Conservation (phyloP, 2,113 vertebrate genomes). For the Hippoglossus stenolepis region DNA sequence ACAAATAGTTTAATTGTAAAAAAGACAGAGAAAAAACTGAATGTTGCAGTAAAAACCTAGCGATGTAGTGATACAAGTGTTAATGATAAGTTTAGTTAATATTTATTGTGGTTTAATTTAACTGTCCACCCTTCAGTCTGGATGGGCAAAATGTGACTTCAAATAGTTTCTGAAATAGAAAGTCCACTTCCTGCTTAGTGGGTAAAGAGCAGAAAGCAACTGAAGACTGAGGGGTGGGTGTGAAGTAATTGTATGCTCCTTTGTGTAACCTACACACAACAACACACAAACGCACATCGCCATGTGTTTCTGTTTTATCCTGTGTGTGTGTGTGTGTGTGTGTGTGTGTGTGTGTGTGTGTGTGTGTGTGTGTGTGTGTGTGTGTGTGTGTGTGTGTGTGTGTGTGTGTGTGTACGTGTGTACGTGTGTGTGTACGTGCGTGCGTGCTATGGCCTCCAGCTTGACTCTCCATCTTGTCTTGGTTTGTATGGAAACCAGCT, state of each 20-base stretch:
- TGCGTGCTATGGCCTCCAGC: slow-evolving; percentile 48
- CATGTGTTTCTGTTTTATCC: slow-evolving; percentile 87
- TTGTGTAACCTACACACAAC: slow-evolving; percentile 24
- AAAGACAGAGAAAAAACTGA: no score
- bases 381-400: slow-evolving; percentile 22
- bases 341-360: slow-evolving; percentile 20
- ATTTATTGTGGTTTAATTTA: no score
- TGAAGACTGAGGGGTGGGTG: slow-evolving; percentile 28
- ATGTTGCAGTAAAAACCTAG: no score
- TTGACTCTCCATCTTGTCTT: slow-evolving; percentile 34
- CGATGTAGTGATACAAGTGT: no score
- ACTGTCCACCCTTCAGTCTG: no score
- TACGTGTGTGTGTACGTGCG: slow-evolving; percentile 11
- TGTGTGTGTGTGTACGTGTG: neutral
- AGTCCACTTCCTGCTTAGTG: neutral
- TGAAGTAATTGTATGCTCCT: slow-evolving; percentile 49
- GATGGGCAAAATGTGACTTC: no score
- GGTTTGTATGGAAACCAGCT: slow-evolving; percentile 80
- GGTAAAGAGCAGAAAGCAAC: slow-evolving; percentile 8
- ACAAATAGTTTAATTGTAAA: no score
- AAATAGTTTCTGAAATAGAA: no score
- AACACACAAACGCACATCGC: slow-evolving; percentile 16
- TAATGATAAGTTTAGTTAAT: no score
- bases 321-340: slow-evolving; percentile 6
- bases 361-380: neutral